Conservation (phyloP, 2,888 invertebrate genomes). For the Helobdella robusta region DNA sequence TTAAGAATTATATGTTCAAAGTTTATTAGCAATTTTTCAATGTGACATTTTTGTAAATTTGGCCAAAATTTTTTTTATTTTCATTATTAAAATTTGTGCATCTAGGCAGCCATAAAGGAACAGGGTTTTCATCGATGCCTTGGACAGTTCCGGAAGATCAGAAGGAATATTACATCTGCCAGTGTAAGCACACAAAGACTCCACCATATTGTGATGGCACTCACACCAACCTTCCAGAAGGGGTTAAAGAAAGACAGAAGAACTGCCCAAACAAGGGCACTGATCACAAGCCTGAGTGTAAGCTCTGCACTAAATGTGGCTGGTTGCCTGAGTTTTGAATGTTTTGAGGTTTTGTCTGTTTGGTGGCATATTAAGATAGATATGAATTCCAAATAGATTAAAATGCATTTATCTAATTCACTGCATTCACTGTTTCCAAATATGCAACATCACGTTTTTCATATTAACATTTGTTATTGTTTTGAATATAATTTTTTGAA, state of each 20-base stretch:
- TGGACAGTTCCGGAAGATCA: slow-evolving; percentile 41
- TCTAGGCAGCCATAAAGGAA: slow-evolving; percentile 41
- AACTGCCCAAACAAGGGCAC: slow-evolving; percentile 33
- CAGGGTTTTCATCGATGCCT: slow-evolving; percentile 40
- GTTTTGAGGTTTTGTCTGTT: too few relatives aligned
- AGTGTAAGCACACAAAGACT: slow-evolving; percentile 42
- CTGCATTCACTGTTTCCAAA: too few relatives aligned
- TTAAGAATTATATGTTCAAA: neutral
- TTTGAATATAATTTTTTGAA: too few relatives aligned
- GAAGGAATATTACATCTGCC: slow-evolving; percentile 38
- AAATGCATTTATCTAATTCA: too few relatives aligned
- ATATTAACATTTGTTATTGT: too few relatives aligned
- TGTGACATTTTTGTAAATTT: neutral
- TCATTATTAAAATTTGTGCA: neutral
- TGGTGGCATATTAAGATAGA: too few relatives aligned
- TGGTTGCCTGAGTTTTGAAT: slow-evolving; percentile 42
- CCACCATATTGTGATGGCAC: slow-evolving; percentile 43
- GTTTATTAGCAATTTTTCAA: neutral
- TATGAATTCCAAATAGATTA: too few relatives aligned
- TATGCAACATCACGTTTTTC: too few relatives aligned
- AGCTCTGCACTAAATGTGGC: slow-evolving; percentile 43
- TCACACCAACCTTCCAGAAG: slow-evolving; percentile 40
- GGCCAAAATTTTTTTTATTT: neutral
- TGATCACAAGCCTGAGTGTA: slow-evolving; percentile 31
- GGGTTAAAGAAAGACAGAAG: slow-evolving; percentile 36